A percentile compares a stretch with the other conserved stretches of the same genome.
These are phyloP conservation scores for Nomada fucata DNA, from an alignment of 2,888 invertebrate genomes.

Conservation along the genomic window DNA sequence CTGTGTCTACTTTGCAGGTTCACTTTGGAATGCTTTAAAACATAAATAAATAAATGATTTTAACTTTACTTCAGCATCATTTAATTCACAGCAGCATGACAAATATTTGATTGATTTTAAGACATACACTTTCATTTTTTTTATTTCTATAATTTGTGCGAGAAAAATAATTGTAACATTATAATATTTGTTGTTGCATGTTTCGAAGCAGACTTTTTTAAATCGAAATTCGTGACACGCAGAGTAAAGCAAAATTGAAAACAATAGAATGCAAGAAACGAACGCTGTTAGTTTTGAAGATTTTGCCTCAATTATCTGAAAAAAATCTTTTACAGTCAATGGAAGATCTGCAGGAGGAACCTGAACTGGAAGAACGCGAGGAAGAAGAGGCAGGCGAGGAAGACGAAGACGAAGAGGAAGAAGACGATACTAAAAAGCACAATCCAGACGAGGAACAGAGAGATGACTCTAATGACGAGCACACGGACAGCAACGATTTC, in stretches of 20 bases:
- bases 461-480: slow-evolving; percentile 61
- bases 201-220: neutral
- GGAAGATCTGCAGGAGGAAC: slow-evolving; percentile 83
- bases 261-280: neutral
- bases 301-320: neutral
- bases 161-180: neutral
- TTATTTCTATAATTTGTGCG: no score
- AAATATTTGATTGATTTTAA: neutral
- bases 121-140: no score
- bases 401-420: slow-evolving; percentile 80
- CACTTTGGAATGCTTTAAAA: slow-evolving; percentile 25
- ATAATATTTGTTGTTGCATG: slow-evolving; percentile 2
- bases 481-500: slow-evolving; percentile 72
- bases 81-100: neutral
- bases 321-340: slow-evolving; percentile 76
- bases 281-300: neutral
- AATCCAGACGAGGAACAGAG: slow-evolving; percentile 58
- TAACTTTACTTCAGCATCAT: neutral
- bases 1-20: slow-evolving; percentile 40
- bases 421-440: slow-evolving; percentile 79
- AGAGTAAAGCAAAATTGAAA: neutral
- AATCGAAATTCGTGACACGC: neutral
- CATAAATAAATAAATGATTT: neutral
- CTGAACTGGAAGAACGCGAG: slow-evolving; percentile 82
- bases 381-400: slow-evolving; percentile 79